These are phyloP conservation scores for Donacobius atricapilla DNA, from an alignment of 2,113 vertebrate genomes.

Conservation along the genomic window DNA sequence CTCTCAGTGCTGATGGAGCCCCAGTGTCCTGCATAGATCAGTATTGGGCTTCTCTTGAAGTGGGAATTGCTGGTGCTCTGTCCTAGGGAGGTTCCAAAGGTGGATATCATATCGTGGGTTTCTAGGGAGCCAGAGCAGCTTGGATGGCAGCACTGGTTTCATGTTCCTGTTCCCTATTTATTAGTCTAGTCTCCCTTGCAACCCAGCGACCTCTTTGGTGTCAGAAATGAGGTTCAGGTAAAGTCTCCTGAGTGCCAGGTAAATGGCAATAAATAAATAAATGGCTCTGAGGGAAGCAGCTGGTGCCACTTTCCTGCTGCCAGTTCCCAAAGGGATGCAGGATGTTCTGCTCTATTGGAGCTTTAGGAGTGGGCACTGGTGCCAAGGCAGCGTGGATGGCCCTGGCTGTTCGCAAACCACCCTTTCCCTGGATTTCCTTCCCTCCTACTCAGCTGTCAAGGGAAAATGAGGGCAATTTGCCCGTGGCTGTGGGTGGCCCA, in stretches of 20 bases:
- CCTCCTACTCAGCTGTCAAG: background rate
- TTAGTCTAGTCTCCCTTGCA: background rate
- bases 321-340: background rate
- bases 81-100: background rate
- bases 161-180: background rate
- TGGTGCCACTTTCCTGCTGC: background rate
- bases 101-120: background rate
- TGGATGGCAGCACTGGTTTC: background rate
- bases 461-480: background rate
- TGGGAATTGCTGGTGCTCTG: background rate
- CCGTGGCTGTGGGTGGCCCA: background rate
- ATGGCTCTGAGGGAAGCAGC: background rate
- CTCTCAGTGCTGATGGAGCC: rapidly evolving
- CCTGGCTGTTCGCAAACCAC: background rate
- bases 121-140: background rate
- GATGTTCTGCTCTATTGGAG: background rate
- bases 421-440: background rate
- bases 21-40: background rate
- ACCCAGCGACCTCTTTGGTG: background rate
- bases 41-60: background rate
- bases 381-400: rapidly evolving
- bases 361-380: background rate
- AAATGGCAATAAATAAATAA: background rate
- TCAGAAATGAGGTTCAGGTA: background rate
- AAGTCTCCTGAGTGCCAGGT: background rate